These are phyloP conservation scores for Carterocephalus palaemon DNA, from an alignment of 2,888 invertebrate genomes.

Conservation along the genomic window DNA sequence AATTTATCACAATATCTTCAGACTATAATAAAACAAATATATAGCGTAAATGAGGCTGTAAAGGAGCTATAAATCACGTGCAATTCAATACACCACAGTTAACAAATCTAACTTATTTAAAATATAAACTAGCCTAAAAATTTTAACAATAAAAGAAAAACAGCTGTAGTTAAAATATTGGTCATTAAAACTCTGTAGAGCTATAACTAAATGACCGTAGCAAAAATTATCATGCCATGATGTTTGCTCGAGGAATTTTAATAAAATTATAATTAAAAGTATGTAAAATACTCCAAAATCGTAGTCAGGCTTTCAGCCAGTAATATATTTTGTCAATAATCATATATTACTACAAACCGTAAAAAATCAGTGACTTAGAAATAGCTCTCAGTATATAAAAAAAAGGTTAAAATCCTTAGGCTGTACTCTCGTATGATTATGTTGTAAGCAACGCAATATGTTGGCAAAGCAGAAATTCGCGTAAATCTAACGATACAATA, in stretches of 20 bases:
- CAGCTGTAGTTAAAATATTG: slow-evolving; percentile 71
- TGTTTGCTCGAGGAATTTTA: slow-evolving; percentile 62
- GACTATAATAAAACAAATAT: slow-evolving; percentile 68
- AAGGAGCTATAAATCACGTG: slow-evolving; percentile 65
- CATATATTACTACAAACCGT: slow-evolving; percentile 58
- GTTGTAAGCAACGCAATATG: slow-evolving; percentile 77
- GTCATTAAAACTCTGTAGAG: slow-evolving; percentile 76
- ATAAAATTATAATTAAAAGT: slow-evolving; percentile 68
- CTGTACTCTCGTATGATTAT: slow-evolving; percentile 77
- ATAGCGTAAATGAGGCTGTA: slow-evolving; percentile 67
- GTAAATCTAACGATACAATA: slow-evolving; percentile 77
- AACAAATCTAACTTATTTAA: slow-evolving; percentile 77
- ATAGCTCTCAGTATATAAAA: slow-evolving; percentile 78
- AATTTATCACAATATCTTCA: slow-evolving; percentile 74
- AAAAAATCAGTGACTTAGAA: slow-evolving; percentile 76
- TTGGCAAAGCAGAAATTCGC: slow-evolving; percentile 78
- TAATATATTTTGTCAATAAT: slow-evolving; percentile 56
- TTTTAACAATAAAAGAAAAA: slow-evolving; percentile 75
- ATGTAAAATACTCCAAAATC: slow-evolving; percentile 77
- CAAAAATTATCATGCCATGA: slow-evolving; percentile 72
- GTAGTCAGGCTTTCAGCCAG: slow-evolving; percentile 65
- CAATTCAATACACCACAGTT: slow-evolving; percentile 76
- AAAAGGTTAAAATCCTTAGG: slow-evolving; percentile 79
- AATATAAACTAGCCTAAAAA: slow-evolving; percentile 79
- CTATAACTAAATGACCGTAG: slow-evolving; percentile 75